A percentile compares a stretch with the other conserved stretches of the same genome.
Evolutionary conservation across 2,888 invertebrate species (phyloP).

Genomic region (Melipona bicolor): DNA sequence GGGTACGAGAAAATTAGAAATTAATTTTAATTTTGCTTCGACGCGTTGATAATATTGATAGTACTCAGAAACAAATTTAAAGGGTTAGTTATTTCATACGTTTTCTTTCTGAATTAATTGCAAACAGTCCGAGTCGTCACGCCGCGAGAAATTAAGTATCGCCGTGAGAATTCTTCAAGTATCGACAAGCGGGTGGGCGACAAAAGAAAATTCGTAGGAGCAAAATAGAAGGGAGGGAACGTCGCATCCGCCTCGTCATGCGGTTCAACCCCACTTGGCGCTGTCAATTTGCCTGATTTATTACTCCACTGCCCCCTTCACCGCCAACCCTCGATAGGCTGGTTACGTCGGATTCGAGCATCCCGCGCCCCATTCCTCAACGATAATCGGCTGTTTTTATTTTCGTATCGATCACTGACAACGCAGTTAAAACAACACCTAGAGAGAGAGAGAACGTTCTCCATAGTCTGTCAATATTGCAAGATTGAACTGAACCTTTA

Average conservation of each 20-base stretch:
- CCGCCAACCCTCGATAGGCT: conserved; percentile 53
- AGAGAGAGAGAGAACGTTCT: too few species aligned
- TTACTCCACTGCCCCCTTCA: conserved; percentile 64
- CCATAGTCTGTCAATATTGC: too few species aligned
- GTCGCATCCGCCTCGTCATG: conserved; percentile 61
- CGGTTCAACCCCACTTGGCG: conserved; percentile 74
- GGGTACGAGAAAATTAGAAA: too few species aligned
- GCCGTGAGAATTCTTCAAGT: conserved; percentile 1
- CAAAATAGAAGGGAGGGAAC: conserved; percentile 8
- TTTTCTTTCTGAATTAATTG: too few species aligned
- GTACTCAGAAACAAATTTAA: too few species aligned
- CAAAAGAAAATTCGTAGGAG: not conserved
- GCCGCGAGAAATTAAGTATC: not conserved
- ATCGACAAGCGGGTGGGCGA: conserved; percentile 16
- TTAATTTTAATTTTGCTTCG: too few species aligned
- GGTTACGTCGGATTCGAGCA: conserved; percentile 29
- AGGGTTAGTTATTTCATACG: too few species aligned
- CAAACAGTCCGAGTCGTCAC: too few species aligned
- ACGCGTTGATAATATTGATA: too few species aligned
- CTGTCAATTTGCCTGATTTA: conserved; percentile 78
- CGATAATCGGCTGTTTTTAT: not conserved
- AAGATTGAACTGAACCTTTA: too few species aligned
- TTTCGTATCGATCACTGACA: not conserved
- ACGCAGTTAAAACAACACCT: not conserved
- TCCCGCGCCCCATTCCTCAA: not conserved